Conservation (phyloP, 1,140 invertebrate species). For the Diachasmimorpha longicaudata region DNA sequence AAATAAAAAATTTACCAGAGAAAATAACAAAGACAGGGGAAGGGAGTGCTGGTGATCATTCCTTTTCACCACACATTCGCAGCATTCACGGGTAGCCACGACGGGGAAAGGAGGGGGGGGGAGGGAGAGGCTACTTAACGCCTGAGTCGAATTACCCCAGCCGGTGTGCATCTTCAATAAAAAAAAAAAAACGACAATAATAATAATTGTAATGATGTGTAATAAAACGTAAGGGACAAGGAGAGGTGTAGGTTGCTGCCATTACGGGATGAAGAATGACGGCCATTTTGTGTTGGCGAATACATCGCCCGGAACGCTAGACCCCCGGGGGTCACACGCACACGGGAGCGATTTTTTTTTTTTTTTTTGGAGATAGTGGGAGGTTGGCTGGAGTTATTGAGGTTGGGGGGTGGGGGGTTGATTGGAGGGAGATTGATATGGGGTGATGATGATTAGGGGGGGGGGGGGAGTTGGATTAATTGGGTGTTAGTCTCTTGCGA, state of each 20-base stretch:
- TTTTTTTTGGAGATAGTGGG: too few species aligned
- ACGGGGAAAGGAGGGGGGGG: neutral
- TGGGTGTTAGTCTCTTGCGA: too few species aligned
- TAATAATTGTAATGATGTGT: conserved; percentile 7
- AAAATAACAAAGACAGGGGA: neutral
- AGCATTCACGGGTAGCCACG: too few species aligned
- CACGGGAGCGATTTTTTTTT: too few species aligned
- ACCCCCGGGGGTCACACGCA: conserved; percentile 5
- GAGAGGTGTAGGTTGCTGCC: conserved; percentile 13
- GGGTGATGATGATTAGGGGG: too few species aligned
- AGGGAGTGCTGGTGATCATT: neutral
- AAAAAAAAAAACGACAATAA: neutral
- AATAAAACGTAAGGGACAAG: neutral
- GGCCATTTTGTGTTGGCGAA: conserved; percentile 32
- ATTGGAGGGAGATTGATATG: too few species aligned
- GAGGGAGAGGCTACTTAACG: conserved; percentile 28
- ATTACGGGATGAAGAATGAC: conserved; percentile 33
- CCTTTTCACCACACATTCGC: neutral
- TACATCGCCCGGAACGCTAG: conserved; percentile 25
- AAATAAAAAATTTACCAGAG: neutral
- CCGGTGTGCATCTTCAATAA: conserved; percentile 20
- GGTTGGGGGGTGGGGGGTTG: too few species aligned
- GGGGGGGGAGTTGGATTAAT: too few species aligned
- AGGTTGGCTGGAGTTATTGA: too few species aligned
- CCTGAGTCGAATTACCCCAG: conserved; percentile 27